Conservation (phyloP, 2,888 invertebrate species). For the Lathronympha strigana region DNA sequence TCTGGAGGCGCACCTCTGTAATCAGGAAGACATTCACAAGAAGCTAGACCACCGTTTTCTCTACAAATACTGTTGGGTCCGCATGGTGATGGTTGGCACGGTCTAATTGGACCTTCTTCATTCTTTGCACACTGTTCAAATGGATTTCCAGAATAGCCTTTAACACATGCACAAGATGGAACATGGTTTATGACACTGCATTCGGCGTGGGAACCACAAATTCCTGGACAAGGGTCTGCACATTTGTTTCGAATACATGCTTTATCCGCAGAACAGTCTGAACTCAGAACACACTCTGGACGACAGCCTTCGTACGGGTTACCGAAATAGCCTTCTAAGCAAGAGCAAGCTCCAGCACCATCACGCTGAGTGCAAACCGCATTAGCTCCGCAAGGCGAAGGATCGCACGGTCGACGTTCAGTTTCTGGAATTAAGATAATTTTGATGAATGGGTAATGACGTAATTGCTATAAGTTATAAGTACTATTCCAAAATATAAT, state of each 20-base stretch:
- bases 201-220: conserved; percentile 92
- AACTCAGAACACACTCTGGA: conserved; percentile 94
- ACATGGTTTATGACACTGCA: conserved; percentile 94
- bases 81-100: conserved; percentile 90
- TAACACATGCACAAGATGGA: conserved; percentile 91
- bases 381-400: conserved; percentile 94
- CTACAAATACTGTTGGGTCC: conserved; percentile 91
- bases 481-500: no score
- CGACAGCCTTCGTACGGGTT: conserved; percentile 94
- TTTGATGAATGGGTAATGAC: no score
- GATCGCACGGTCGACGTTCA: conserved; percentile 90
- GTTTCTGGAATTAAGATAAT: conserved; percentile 67
- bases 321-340: conserved; percentile 91
- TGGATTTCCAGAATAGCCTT: conserved; percentile 90
- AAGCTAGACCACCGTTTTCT: conserved; percentile 88
- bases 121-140: conserved; percentile 72
- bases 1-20: conserved; percentile 89
- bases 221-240: conserved; percentile 93
- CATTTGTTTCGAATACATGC: conserved; percentile 94
- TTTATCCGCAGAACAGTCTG: conserved; percentile 92
- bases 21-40: conserved; percentile 88
- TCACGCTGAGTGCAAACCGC: conserved; percentile 91
- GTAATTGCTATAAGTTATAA: no score
- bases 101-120: conserved; percentile 75
- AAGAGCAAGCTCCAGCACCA: conserved; percentile 91